Conservation (phyloP, 2,797 vertebrate genomes). For the Clarias platycephalus region DNA sequence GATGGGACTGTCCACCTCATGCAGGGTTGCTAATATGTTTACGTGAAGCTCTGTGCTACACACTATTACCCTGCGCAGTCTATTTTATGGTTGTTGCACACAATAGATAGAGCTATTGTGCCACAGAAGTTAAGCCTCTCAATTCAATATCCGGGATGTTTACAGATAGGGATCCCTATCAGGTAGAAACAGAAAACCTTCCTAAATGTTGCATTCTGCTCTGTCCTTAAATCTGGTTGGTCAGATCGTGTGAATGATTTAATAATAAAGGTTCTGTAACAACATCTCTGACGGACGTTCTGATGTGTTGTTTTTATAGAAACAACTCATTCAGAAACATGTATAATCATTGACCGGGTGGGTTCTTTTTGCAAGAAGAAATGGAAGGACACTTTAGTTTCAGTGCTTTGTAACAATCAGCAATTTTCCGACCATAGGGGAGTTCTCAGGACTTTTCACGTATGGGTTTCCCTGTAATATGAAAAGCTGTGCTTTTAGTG, state of each 20-base stretch:
- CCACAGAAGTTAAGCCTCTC: neutral
- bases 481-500: neutral
- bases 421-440: no score
- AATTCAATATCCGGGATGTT: neutral
- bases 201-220: neutral
- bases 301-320: neutral
- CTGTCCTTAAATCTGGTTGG: neutral
- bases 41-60: neutral
- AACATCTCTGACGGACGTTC: neutral
- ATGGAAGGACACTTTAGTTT: neutral
- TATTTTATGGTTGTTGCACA: constrained; percentile 23
- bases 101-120: neutral
- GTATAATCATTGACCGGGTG: neutral
- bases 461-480: neutral
- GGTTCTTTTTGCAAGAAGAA: neutral
- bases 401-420: neutral
- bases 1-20: neutral
- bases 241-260: neutral
- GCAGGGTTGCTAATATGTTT: neutral
- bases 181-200: neutral
- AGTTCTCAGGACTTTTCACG: neutral
- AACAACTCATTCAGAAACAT: neutral
- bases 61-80: neutral
- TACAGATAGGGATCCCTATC: neutral
- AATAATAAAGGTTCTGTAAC: neutral